Evolutionary conservation across 1,140 invertebrate species (phyloP).

Genomic region (Prorops nasuta): DNA sequence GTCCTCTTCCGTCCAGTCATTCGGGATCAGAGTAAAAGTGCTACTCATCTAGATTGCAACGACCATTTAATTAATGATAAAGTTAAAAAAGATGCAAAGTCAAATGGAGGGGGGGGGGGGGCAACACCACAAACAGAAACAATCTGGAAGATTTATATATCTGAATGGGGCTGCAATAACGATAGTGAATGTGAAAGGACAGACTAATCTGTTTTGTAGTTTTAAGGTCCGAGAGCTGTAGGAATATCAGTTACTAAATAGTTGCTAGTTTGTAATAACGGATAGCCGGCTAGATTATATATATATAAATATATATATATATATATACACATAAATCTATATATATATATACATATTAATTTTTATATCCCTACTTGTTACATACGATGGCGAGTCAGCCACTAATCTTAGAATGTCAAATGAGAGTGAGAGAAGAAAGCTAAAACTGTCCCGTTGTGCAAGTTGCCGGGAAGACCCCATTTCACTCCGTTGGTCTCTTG

Average conservation of each 20-base stretch:
- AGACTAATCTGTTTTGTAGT: conserved; percentile 46
- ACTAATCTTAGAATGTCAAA: conserved; percentile 25
- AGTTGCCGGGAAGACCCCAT: too few species aligned
- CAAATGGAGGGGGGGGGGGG: too few species aligned
- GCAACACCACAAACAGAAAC: too few species aligned
- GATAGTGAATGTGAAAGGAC: conserved; percentile 33
- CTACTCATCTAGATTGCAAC: conserved; percentile 7
- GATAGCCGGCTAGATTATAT: conserved; percentile 41
- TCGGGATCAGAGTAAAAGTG: conserved; percentile 23
- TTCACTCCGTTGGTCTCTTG: too few species aligned
- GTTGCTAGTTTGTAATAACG: conserved; percentile 44
- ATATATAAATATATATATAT: conserved; percentile 27
- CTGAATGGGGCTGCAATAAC: conserved; percentile 40
- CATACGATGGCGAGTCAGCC: conserved; percentile 23
- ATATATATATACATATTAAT: conserved; percentile 40
- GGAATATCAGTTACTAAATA: conserved; percentile 40
- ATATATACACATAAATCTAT: too few species aligned
- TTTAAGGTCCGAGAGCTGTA: conserved; percentile 43
- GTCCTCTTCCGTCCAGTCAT: conserved; percentile 37
- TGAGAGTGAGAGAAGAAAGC: too few species aligned
- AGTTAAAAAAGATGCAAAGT: too few species aligned
- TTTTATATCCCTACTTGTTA: conserved; percentile 48
- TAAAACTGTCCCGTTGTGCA: neutral
- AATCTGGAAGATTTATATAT: conserved; percentile 20
- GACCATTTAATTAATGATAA: conserved; percentile 17